Conservation (phyloP, 2,797 vertebrate genomes). For the Anas georgica region DNA sequence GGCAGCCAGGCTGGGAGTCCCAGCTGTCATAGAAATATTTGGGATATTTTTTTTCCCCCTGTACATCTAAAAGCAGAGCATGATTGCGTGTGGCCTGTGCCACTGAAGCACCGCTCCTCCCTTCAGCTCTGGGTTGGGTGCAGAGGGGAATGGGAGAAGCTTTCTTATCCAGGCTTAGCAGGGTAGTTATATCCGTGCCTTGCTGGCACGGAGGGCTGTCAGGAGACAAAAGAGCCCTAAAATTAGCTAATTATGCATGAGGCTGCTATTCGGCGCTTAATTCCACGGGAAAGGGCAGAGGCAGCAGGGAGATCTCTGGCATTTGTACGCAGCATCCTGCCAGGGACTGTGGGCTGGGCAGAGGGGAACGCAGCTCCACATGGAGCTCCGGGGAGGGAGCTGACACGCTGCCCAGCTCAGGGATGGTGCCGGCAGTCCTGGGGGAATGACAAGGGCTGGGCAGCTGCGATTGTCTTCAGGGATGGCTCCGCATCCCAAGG, state of each 20-base stretch:
- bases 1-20: neutral
- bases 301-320: neutral
- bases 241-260: constrained; percentile 27
- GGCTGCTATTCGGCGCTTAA: constrained; percentile 12
- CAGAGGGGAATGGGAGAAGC: neutral
- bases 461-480: neutral
- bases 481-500: too few relatives aligned
- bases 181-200: neutral
- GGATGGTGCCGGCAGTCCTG: neutral
- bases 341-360: neutral
- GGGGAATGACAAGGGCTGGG: neutral
- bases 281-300: neutral
- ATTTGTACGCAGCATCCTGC: constrained; percentile 17
- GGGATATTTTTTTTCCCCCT: neutral
- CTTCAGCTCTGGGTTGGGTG: neutral
- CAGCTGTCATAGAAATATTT: neutral
- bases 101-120: neutral
- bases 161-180: neutral
- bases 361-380: neutral
- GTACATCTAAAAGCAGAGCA: neutral
- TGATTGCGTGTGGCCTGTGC: neutral
- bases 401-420: neutral
- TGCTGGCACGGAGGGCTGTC: constrained; percentile 1
- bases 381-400: neutral
- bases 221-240: neutral